These are phyloP conservation scores for Drosophila tanythrix DNA, from an alignment of 2,888 invertebrate species.

Conservation along the genomic window DNA sequence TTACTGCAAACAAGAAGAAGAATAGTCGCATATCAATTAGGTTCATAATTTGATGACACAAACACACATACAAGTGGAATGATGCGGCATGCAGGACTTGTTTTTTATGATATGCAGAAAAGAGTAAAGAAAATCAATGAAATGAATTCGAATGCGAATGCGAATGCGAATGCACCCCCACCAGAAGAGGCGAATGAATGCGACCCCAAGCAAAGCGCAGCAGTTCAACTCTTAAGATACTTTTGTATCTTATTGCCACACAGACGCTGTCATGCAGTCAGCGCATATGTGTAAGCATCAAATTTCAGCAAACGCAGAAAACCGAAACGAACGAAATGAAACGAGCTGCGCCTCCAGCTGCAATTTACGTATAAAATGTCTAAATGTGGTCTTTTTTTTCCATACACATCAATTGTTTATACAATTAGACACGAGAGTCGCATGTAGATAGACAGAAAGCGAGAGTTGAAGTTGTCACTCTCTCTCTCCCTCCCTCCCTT, in stretches of 20 bases:
- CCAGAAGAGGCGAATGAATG: conserved; percentile 19
- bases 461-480: conserved; percentile 9
- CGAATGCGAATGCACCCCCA: conserved; percentile 25
- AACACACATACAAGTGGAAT: conserved; percentile 34
- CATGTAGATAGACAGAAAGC: conserved; percentile 25
- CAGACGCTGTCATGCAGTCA: conserved; percentile 35
- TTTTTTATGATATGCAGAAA: conserved; percentile 17
- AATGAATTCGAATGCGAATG: conserved; percentile 29
- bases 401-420: conserved; percentile 68
- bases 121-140: conserved; percentile 28
- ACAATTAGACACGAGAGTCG: conserved; percentile 68
- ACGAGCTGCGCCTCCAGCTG: conserved; percentile 52
- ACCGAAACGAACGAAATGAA: conserved; percentile 73
- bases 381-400: conserved; percentile 71
- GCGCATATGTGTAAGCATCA: conserved; percentile 55
- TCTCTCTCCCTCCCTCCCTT: background rate
- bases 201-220: conserved; percentile 45
- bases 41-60: conserved; percentile 27
- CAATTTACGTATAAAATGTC: conserved; percentile 79
- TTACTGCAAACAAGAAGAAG: conserved; percentile 77
- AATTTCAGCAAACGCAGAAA: conserved; percentile 77
- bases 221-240: conserved; percentile 39
- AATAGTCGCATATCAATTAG: conserved; percentile 53
- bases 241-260: conserved; percentile 56
- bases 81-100: conserved; percentile 38